Evolutionary conservation across 92 coral and sea anemone species (phyloP).

Genomic region (Epizoanthus rinbou): DNA sequence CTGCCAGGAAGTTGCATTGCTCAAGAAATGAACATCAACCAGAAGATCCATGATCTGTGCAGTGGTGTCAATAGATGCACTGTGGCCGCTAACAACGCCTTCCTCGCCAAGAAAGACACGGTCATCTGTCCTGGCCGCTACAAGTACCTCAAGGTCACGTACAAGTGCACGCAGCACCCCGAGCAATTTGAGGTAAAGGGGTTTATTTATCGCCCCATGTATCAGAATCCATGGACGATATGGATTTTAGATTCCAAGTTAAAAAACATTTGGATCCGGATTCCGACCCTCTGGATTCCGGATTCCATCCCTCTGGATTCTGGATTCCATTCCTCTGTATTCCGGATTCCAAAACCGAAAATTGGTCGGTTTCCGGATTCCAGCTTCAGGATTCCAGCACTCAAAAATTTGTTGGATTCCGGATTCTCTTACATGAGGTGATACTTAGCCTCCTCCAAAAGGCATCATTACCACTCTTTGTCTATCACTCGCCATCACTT

Average conservation of each 20-base stretch:
- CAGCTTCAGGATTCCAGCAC: too few relatives aligned
- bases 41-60: constrained; percentile 84
- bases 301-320: too few relatives aligned
- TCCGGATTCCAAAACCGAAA: too few relatives aligned
- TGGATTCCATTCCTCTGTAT: too few relatives aligned
- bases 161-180: constrained; percentile 93
- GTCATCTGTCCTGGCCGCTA: constrained; percentile 84
- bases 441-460: neutral
- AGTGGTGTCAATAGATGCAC: constrained; percentile 83
- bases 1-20: constrained; percentile 25
- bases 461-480: neutral
- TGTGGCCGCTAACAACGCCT: constrained; percentile 82
- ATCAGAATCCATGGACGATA: too few relatives aligned
- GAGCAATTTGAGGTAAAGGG: constrained; percentile 70
- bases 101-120: constrained; percentile 70
- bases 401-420: too few relatives aligned
- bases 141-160: constrained; percentile 86
- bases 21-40: constrained; percentile 38
- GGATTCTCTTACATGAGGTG: too few relatives aligned
- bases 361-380: too few relatives aligned
- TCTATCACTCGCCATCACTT: neutral
- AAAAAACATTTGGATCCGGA: too few relatives aligned
- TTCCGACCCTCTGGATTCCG: too few relatives aligned
- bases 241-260: too few relatives aligned
- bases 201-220: too few relatives aligned